phyloP scores from a whole-genome alignment of 2,888 invertebrate genomes.

The Oligia strigilis region DNA sequence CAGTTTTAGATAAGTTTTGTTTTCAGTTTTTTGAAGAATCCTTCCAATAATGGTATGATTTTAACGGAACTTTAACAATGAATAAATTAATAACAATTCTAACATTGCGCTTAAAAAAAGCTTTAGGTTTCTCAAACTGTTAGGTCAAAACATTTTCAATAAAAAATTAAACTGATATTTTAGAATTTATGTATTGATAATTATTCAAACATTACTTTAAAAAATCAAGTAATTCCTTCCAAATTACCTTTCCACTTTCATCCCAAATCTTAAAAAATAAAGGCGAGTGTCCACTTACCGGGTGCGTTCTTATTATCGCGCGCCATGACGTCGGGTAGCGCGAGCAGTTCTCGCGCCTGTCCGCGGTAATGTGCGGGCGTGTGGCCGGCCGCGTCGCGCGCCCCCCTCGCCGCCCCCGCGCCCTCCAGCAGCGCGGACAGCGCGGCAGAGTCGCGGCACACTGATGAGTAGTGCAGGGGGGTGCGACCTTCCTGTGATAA shows the following conservation, averaged over 20 bases:
- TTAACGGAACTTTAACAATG: not conserved
- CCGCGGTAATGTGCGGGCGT: conserved; percentile 86
- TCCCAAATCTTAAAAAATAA: not conserved
- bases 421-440: conserved; percentile 94
- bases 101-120: not conserved
- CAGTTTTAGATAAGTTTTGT: not conserved
- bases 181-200: too few species aligned
- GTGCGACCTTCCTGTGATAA: conserved; percentile 89
- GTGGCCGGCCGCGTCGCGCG: conserved; percentile 93
- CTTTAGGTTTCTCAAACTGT: not conserved
- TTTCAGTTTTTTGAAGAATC: not conserved
- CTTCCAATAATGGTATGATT: too few species aligned
- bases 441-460: conserved; percentile 93
- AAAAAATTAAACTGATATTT: not conserved
- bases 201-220: not conserved
- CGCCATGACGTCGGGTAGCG: conserved; percentile 82
- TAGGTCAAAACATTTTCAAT: too few species aligned
- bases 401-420: conserved; percentile 95
- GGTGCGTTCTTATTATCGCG: conserved; percentile 78
- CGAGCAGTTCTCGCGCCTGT: conserved; percentile 80
- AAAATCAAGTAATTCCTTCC: not conserved
- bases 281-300: conserved; percentile 73
- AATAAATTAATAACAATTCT: not conserved
- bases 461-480: conserved; percentile 96
- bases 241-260: not conserved